phyloP scores from a whole-genome alignment of 2,888 invertebrate genomes.

The Philopedon plagiatum region DNA sequence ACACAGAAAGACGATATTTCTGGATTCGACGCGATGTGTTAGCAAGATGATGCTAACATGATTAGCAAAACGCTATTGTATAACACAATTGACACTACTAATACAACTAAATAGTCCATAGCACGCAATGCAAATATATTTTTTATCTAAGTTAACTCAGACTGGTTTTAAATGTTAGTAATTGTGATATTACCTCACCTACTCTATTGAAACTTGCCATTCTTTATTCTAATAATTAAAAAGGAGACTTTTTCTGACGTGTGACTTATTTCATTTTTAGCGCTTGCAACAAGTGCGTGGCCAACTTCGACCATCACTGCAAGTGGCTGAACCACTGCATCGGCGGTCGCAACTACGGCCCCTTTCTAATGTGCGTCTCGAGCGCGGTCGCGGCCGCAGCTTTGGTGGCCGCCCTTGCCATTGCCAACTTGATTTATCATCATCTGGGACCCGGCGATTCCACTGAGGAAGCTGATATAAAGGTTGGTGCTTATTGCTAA shows the following conservation, averaged over 20 bases:
- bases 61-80: too few species aligned
- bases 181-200: too few species aligned
- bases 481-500: constrained; percentile 51
- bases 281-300: constrained; percentile 97
- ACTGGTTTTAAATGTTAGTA: too few species aligned
- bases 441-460: constrained; percentile 36
- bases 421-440: constrained; percentile 79
- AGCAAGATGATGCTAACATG: too few species aligned
- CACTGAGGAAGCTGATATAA: constrained; percentile 47
- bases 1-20: too few species aligned
- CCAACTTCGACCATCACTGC: constrained; percentile 97
- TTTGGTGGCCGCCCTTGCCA: constrained; percentile 79
- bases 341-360: constrained; percentile 90
- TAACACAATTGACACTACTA: too few species aligned
- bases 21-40: too few species aligned
- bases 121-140: too few species aligned
- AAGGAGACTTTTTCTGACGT: too few species aligned
- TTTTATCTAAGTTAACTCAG: too few species aligned
- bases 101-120: too few species aligned
- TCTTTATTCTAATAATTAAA: too few species aligned
- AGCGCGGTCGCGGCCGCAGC: constrained; percentile 83
- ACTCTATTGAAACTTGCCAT: neutral
- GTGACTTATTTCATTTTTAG: constrained; percentile 71
- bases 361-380: constrained; percentile 85
- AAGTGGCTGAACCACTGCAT: constrained; percentile 99